Evolutionary conservation across 2,113 vertebrate genomes (phyloP), one percentile per base, ranked within the genome.

Genomic region (Entelurus aequoreus): DNA sequence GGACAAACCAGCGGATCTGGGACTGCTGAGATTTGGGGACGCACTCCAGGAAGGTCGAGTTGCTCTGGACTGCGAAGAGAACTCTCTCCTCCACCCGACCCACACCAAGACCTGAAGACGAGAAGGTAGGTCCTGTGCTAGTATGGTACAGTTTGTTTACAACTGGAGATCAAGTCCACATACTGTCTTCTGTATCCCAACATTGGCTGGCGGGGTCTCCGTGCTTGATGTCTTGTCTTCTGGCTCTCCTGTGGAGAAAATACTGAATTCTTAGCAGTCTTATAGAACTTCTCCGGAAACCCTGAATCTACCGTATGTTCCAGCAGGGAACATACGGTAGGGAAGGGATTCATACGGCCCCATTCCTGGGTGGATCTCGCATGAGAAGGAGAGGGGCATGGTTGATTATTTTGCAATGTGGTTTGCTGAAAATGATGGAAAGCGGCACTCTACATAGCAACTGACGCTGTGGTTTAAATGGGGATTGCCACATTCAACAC

Each of bases 41-140:
- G 72, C 97, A 99, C 89, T 98, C 97, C 68, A 99, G 91, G 87
- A 99, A 97, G 13, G 96, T 97, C 54, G 97, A 95, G 90, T 99
- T 99, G 83, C 90, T 94, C 83, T 98, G 94, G 81, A 98, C 92
- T 71, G 95, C 96, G 74, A 94, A 98, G 84, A 97, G 92, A 84
- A 95, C 88, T 87, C 92, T 94, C 91, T 98, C 96, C 83, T 97
- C 94, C 73, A 90, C 88, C 6, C 6, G 52, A 47, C 79, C 72
- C 4, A 69, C 61, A 40, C 38, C 58, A 16, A 66, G 48, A 75
- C 76, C 84, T 85, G 35, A 60, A 67, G 53, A 59, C 65, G 74
- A 54, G 21, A 58, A 28, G 9, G 10, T 54, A 54, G 12, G 35
- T 16, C 6, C 5, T 51, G 49, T 19, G 15, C 19, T 19, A 19